Percentiles rank a stretch among this genome's conserved stretches.
These are phyloP conservation scores for Triplophysa bombifrons DNA, from an alignment of 2,797 vertebrate species.

Conservation along the genomic window DNA sequence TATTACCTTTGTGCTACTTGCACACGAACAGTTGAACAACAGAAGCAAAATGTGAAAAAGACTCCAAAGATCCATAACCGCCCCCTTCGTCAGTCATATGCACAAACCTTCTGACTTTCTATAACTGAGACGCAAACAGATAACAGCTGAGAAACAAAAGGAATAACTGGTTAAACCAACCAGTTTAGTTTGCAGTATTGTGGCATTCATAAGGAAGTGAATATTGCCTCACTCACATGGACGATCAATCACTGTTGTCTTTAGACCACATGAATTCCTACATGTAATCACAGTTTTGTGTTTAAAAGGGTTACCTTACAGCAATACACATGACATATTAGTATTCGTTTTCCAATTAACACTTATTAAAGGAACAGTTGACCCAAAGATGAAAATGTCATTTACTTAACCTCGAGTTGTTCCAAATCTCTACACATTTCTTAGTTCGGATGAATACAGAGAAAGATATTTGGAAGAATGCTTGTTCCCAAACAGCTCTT, in stretches of 20 bases:
- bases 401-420: too few species aligned
- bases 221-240: neutral
- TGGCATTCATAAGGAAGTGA: constrained; percentile 1
- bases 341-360: neutral
- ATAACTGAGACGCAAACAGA: too few species aligned
- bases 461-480: too few species aligned
- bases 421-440: too few species aligned
- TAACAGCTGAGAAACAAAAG: neutral
- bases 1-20: constrained; percentile 4
- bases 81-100: neutral
- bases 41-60: neutral
- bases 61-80: neutral
- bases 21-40: neutral
- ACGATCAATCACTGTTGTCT: neutral
- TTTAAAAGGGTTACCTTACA: neutral
- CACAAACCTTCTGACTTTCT: neutral
- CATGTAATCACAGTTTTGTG: neutral
- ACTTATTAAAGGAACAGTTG: too few species aligned
- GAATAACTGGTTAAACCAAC: constrained; percentile 25
- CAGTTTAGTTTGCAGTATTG: neutral
- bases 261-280: neutral
- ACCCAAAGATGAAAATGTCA: too few species aligned
- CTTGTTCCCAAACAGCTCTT: too few species aligned
- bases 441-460: too few species aligned
- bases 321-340: neutral